phyloP scores from a whole-genome alignment of 2,888 invertebrate species.

The Sclerodermus sp. region DNA sequence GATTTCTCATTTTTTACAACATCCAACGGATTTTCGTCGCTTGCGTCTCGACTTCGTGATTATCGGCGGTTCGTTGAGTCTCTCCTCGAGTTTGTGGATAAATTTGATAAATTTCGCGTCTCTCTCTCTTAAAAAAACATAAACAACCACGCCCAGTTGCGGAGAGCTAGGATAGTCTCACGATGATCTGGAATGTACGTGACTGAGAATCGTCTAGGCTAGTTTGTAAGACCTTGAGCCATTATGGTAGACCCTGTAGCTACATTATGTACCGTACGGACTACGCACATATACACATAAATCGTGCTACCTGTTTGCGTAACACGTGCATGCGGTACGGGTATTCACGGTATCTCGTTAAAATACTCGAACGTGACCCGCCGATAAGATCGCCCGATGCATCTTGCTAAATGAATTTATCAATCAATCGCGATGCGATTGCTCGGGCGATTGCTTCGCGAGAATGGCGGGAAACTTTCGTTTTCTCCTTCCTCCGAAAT shows the following conservation, averaged over 20 bases:
- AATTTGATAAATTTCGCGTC: too few species aligned
- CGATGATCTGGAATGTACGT: conserved; percentile 47
- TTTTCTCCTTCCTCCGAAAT: too few species aligned
- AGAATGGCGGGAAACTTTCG: too few species aligned
- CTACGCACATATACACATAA: too few species aligned
- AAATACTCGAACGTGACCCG: conserved; percentile 6
- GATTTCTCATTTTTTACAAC: too few species aligned
- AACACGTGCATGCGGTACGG: conserved; percentile 9
- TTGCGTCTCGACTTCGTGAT: too few species aligned
- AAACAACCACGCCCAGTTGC: conserved; percentile 46
- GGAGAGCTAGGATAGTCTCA: conserved; percentile 42
- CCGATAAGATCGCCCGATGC: not conserved
- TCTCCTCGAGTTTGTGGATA: too few species aligned
- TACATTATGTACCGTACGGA: conserved; percentile 8
- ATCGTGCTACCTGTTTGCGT: conserved; percentile 22
- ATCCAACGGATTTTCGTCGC: too few species aligned
- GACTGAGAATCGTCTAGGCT: conserved; percentile 21
- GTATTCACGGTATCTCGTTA: conserved; percentile 1
- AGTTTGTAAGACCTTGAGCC: conserved; percentile 40
- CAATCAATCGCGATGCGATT: too few species aligned
- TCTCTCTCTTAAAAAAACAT: conserved; percentile 15
- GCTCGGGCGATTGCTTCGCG: too few species aligned
- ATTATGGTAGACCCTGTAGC: conserved; percentile 23
- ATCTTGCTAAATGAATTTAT: too few species aligned
- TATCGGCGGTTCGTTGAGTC: too few species aligned